These are phyloP conservation scores for Myrmecobius fasciatus DNA, from an alignment of 2,113 vertebrate species.

Conservation along the genomic window DNA sequence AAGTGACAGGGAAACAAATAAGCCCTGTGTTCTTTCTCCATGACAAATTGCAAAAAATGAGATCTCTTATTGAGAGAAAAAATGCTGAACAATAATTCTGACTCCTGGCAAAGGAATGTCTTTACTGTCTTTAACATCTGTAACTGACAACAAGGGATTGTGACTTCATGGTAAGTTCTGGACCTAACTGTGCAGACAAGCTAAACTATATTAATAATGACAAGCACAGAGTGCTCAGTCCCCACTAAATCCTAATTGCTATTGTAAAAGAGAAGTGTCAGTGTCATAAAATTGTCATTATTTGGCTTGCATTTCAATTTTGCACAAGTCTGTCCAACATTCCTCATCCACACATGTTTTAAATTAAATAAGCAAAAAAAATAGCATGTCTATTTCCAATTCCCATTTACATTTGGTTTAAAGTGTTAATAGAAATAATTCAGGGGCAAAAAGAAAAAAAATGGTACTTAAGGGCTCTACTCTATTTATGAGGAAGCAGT, in stretches of 20 bases:
- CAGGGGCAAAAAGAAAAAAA: not conserved
- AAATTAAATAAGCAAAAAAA: slow-evolving; percentile 26
- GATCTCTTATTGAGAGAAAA: slow-evolving; percentile 35
- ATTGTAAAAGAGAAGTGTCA: slow-evolving; percentile 35
- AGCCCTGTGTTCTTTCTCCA: slow-evolving; percentile 55
- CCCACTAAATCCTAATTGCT: slow-evolving; percentile 46
- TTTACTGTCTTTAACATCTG: not conserved
- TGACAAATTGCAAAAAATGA: slow-evolving; percentile 65
- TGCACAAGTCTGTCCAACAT: not conserved
- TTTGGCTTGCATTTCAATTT: not conserved
- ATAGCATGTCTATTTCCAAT: not conserved
- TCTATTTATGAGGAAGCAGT: not conserved
- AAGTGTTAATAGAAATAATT: not conserved
- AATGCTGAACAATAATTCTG: not conserved
- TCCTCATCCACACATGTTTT: slow-evolving; percentile 51
- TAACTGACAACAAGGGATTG: not conserved
- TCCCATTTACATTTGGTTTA: not conserved
- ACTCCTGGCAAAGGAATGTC: not conserved
- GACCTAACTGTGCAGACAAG: slow-evolving; percentile 4
- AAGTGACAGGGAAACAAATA: slow-evolving; percentile 64
- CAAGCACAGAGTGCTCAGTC: slow-evolving; percentile 22
- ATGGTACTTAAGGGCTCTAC: not conserved
- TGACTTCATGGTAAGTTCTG: slow-evolving; percentile 10
- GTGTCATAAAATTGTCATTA: slow-evolving; percentile 45
- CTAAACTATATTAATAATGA: slow-evolving; percentile 24